phyloP scores from a whole-genome alignment of 2,113 vertebrate species.

The Gulo gulo region DNA sequence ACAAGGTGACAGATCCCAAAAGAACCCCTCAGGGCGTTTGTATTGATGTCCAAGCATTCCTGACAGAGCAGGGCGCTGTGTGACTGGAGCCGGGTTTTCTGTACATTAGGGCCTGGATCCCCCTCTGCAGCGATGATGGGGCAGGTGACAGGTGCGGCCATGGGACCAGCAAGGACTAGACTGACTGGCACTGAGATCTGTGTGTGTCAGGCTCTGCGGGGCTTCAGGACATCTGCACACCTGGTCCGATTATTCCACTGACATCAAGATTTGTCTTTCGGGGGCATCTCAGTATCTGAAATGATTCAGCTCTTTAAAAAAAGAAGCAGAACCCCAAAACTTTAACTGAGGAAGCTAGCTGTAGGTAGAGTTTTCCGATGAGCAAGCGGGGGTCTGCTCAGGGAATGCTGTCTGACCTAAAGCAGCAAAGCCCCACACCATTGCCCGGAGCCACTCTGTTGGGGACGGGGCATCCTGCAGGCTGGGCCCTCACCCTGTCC shows the following conservation, averaged over 20 bases:
- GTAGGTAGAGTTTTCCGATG: neutral
- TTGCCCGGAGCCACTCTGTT: rapidly evolving
- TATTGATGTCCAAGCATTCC: neutral
- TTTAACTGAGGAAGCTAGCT: neutral
- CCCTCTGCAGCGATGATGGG: neutral
- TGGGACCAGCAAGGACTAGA: neutral
- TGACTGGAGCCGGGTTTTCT: neutral
- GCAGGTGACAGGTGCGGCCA: neutral
- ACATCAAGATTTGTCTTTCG: neutral
- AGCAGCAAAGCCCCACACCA: neutral
- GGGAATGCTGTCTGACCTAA: neutral
- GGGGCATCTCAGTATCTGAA: neutral
- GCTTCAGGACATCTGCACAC: neutral
- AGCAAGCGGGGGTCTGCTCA: neutral
- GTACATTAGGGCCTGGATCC: neutral
- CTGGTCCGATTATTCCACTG: neutral
- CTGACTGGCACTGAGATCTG: neutral
- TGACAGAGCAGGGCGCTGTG: neutral
- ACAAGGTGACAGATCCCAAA: neutral
- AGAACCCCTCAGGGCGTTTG: neutral
- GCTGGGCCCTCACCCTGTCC: neutral
- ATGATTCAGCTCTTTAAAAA: neutral
- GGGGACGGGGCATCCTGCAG: neutral
- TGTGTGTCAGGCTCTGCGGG: neutral
- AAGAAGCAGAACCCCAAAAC: neutral